These are phyloP conservation scores for Glaucomys volans DNA, from an alignment of 2,113 vertebrate species.

Conservation along the genomic window DNA sequence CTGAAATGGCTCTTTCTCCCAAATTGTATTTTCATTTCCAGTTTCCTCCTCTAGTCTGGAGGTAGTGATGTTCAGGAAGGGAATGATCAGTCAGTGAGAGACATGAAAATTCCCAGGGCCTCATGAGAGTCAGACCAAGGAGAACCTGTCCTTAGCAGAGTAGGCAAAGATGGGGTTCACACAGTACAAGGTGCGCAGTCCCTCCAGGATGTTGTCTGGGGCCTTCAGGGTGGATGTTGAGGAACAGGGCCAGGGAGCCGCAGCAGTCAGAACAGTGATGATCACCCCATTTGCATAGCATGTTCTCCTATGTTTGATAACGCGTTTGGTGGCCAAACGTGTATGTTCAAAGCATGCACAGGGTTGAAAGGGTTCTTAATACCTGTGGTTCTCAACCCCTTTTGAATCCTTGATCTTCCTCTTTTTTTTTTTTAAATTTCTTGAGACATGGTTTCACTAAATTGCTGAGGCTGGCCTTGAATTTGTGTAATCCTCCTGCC, in stretches of 20 bases:
- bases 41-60: background rate
- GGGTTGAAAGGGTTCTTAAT: background rate
- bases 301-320: background rate
- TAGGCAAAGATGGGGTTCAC: background rate
- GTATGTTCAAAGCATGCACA: background rate
- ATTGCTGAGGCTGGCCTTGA: no score
- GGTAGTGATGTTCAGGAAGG: slow-evolving; percentile 21
- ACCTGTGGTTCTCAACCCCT: background rate
- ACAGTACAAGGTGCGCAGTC: background rate
- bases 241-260: background rate
- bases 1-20: slow-evolving; percentile 20
- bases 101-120: background rate
- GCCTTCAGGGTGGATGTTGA: background rate
- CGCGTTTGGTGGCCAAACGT: background rate
- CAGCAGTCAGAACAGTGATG: background rate
- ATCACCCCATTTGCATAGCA: background rate
- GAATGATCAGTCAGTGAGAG: slow-evolving; percentile 27
- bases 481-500: no score
- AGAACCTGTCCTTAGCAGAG: background rate
- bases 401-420: background rate
- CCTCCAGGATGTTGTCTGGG: background rate
- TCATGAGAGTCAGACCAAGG: background rate
- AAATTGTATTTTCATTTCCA: slow-evolving; percentile 2
- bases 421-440: no score
- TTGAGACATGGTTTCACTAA: no score